A percentile compares a stretch with the other conserved stretches of the same genome.
These are phyloP conservation scores for Simalia tracyae DNA, from an alignment of 2,797 vertebrate genomes.

Conservation along the genomic window DNA sequence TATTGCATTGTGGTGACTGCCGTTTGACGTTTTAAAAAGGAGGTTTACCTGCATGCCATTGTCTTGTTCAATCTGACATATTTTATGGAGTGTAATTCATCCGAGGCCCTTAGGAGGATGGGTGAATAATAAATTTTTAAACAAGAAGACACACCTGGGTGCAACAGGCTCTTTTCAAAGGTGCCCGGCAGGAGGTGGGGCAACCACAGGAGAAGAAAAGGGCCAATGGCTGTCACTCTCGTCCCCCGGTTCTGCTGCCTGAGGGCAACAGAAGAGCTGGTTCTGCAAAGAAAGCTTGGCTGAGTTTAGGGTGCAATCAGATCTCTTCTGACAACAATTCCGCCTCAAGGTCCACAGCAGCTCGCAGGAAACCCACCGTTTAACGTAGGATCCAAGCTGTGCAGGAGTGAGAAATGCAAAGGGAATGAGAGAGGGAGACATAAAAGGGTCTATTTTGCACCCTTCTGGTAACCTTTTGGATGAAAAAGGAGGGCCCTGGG, in stretches of 20 bases:
- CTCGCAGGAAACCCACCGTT: fast-evolving
- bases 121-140: neutral
- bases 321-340: neutral
- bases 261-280: neutral
- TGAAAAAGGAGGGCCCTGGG: neutral
- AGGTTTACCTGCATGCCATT: neutral
- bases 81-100: neutral
- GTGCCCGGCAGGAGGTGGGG: neutral
- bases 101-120: neutral
- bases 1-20: neutral
- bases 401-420: neutral
- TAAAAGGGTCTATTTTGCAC: neutral
- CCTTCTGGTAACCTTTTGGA: neutral
- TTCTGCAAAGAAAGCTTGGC: neutral
- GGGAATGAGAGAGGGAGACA: neutral
- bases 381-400: neutral
- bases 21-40: neutral
- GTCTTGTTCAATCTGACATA: neutral
- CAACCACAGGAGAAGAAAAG: neutral
- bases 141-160: neutral
- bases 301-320: neutral
- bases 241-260: neutral
- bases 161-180: neutral
- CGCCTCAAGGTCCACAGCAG: neutral
- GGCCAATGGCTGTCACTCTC: neutral